A percentile compares a stretch with the other conserved stretches of the same genome.
These are phyloP conservation scores for Dendrolimus houi DNA, from an alignment of 2,888 invertebrate species.

Conservation along the genomic window DNA sequence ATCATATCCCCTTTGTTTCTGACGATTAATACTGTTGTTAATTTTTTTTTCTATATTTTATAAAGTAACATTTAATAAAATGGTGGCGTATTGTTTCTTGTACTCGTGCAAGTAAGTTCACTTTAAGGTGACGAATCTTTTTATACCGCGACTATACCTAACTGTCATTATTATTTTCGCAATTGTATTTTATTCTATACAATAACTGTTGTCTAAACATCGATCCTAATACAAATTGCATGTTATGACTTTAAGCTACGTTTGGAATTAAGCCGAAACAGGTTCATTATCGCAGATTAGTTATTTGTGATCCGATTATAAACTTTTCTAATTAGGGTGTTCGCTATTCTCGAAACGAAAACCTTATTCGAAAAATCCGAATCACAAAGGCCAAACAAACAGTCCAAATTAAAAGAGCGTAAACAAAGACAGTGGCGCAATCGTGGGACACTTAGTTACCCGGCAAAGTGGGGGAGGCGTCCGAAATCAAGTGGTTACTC, in stretches of 20 bases:
- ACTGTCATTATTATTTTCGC: too few relatives aligned
- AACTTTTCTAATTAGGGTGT: neutral
- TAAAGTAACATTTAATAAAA: too few relatives aligned
- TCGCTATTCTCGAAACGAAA: neutral
- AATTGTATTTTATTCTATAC: too few relatives aligned
- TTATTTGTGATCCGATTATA: neutral
- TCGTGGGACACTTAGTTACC: conserved; percentile 16
- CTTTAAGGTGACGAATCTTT: too few relatives aligned
- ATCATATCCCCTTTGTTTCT: too few relatives aligned
- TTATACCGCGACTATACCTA: too few relatives aligned
- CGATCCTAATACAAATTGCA: too few relatives aligned
- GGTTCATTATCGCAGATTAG: neutral
- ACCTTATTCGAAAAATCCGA: conserved; percentile 2
- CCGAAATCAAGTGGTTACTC: conserved; percentile 32
- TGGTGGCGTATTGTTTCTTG: too few relatives aligned
- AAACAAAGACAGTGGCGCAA: conserved; percentile 16
- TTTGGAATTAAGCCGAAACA: neutral
- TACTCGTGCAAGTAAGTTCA: too few relatives aligned
- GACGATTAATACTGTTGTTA: too few relatives aligned
- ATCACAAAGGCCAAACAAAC: conserved; percentile 4
- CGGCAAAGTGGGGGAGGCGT: conserved; percentile 21
- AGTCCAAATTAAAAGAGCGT: conserved; percentile 12
- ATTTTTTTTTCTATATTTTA: too few relatives aligned
- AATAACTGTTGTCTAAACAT: too few relatives aligned
- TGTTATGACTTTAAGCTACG: neutral